Percentiles rank a stretch among this genome's conserved stretches.
Evolutionary conservation across 2,797 vertebrate species (phyloP).

Genomic region (Mareca strepera): DNA sequence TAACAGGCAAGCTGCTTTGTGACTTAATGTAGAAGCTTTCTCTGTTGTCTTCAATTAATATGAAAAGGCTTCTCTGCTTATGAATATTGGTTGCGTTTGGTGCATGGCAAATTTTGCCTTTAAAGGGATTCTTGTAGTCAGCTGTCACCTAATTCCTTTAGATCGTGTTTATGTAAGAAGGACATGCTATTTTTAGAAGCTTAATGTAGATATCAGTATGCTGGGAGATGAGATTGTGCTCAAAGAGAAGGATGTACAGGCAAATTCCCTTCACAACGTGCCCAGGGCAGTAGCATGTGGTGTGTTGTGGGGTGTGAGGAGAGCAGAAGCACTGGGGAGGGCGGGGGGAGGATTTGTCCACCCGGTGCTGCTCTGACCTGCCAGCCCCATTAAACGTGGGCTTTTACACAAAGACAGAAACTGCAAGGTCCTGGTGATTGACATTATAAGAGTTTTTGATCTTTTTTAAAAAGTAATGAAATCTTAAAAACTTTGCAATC

Average conservation of each 20-base stretch:
- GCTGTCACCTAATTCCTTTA: slow-evolving; percentile 47
- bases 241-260: neutral
- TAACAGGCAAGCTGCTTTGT: neutral
- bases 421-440: neutral
- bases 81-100: neutral
- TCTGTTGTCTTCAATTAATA: slow-evolving; percentile 1
- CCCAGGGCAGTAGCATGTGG: neutral
- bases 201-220: neutral
- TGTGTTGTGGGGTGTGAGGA: neutral
- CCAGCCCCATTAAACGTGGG: accelerated
- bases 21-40: neutral
- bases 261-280: neutral
- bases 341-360: neutral
- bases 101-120: slow-evolving; percentile 6
- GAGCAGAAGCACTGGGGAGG: neutral
- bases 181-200: slow-evolving; percentile 18
- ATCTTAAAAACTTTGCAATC: neutral
- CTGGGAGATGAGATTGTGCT: neutral
- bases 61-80: neutral
- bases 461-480: neutral
- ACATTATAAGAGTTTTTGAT: neutral
- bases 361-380: neutral
- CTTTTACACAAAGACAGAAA: neutral
- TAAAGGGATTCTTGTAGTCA: slow-evolving; percentile 32
- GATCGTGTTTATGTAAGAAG: slow-evolving; percentile 33